Base-by-base conservation (phyloP, 2,113 vertebrate genomes). In the Telmatochromis brichardi region DNA sequence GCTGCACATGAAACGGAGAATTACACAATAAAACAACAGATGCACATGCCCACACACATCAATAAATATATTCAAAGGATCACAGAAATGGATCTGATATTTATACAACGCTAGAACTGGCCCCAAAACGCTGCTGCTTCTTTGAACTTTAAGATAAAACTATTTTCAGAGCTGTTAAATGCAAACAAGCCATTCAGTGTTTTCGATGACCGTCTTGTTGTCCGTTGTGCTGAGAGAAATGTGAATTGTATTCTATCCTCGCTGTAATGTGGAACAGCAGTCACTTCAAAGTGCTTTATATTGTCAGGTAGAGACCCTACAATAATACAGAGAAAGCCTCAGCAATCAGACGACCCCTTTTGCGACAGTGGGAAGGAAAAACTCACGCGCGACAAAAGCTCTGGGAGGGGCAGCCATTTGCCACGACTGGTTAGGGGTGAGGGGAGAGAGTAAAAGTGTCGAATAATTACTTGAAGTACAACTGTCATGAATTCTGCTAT, bases 11-110 rank as follows among this genome's bases (percentile, higher is more conserved):
- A 63, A 63, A 63, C 2, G 2, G 31, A 3, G 58, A 33, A 35
- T 63, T 35, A 63, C 15, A 63, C 17, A 63, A 63, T 63, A 63
- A 63, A 63, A 63, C 10, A 63, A 63, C 31, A 63, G 2, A 35
- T 35, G 15, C 9, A 35, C 58, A 35, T 35, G 58, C 2, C 58
- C 31, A 35, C 58, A n/a, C 58, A 63, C 58, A 2, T 63, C 58
- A 63, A 63, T 63, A n/a, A n/a, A 63, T 35, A 35, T 35, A 63
- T 63, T 33, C 9, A 63, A n/a, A 11, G 58, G 31, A 7, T 63
- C 31, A 71, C 12, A 42, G 11, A 42, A 40, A 42, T 71, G 65
- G 35, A 71, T 71, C 35, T 42, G 35, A 23, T 6, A 71, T 71
- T 71, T 40, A 15, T 42, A 23, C 37, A 42, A 23, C 3, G 8